phyloP scores from a whole-genome alignment of 2,113 vertebrate genomes.

The Indri indri region DNA sequence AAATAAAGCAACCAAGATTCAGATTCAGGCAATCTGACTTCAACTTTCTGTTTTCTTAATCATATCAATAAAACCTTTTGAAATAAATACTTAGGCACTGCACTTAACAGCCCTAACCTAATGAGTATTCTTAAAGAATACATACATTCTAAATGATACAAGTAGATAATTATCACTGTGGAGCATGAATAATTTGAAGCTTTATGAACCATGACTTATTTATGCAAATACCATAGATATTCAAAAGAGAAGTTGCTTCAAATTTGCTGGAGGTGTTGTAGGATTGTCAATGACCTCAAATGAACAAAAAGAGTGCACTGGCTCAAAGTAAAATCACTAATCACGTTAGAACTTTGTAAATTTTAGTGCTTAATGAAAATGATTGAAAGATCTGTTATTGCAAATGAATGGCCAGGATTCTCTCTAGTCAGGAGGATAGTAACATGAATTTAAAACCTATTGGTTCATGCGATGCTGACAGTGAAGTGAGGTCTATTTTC shows the following conservation, averaged over 20 bases:
- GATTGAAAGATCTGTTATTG: neutral
- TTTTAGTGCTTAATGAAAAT: neutral
- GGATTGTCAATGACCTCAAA: neutral
- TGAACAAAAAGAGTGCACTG: neutral
- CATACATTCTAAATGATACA: neutral
- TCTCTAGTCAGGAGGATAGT: neutral
- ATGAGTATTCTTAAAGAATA: constrained; percentile 13
- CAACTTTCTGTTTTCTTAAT: constrained; percentile 25
- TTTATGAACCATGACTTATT: neutral
- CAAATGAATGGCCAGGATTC: neutral
- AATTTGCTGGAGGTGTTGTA: neutral
- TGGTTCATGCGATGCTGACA: neutral
- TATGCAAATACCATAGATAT: neutral
- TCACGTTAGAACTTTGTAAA: neutral
- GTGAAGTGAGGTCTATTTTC: neutral
- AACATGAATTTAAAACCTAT: neutral
- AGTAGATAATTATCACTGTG: neutral
- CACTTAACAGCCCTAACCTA: neutral
- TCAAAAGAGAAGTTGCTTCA: constrained; percentile 25
- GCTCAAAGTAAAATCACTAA: neutral
- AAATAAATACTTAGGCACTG: neutral
- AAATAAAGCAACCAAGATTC: neutral
- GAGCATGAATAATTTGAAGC: constrained; percentile 29
- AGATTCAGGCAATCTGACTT: neutral
- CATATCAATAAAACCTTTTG: neutral